phyloP scores from a whole-genome alignment of 2,113 vertebrate genomes.

The Mesoclemmys tuberculata region DNA sequence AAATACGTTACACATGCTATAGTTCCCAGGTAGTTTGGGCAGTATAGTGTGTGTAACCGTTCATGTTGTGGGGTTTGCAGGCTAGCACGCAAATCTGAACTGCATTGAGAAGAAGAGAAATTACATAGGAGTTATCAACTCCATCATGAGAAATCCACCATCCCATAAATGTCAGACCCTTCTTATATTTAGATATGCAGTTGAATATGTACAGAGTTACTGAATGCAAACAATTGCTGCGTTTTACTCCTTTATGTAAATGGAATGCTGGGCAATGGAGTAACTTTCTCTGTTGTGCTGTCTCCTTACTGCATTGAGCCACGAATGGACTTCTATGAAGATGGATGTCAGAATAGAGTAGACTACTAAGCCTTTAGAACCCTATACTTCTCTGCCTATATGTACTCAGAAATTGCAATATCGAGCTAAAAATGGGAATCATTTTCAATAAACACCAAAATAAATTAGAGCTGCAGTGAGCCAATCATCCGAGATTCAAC shows the following conservation, averaged over 20 bases:
- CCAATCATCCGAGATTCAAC: background rate
- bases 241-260: background rate
- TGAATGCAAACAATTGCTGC: background rate
- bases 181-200: background rate
- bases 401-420: background rate
- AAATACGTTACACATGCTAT: background rate
- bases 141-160: background rate
- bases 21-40: background rate
- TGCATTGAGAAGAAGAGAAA: slow-evolving; percentile 2
- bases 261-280: rapidly evolving
- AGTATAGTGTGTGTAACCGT: background rate
- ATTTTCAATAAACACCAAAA: slow-evolving; percentile 5
- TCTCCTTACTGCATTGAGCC: rapidly evolving
- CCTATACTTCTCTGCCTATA: background rate
- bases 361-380: background rate
- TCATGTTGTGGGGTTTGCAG: background rate
- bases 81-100: background rate
- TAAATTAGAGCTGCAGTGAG: background rate
- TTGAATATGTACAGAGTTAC: background rate
- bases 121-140: background rate
- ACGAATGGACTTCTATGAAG: background rate
- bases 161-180: background rate
- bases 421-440: background rate
- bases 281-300: rapidly evolving
- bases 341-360: background rate